Conservation (phyloP, 2,113 vertebrate genomes). For the Otolemur garnettii region DNA sequence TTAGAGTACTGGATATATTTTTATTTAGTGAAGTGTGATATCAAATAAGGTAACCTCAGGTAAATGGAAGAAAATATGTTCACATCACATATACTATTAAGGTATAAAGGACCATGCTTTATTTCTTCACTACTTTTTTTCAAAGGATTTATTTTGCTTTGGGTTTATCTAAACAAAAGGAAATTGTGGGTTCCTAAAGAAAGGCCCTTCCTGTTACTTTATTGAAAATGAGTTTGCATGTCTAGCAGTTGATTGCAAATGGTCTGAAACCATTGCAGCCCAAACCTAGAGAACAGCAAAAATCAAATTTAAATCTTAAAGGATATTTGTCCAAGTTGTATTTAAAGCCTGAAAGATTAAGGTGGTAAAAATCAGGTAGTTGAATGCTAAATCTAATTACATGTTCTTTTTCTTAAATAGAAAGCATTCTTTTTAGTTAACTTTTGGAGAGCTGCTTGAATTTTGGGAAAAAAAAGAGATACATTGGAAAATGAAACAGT, state of each 20-base stretch:
- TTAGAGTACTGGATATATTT: slow-evolving; percentile 19
- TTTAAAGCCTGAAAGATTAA: slow-evolving; percentile 47
- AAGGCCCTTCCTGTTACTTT: background rate
- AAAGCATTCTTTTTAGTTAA: slow-evolving; percentile 43
- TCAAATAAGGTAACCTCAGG: background rate
- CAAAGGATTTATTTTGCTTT: slow-evolving; percentile 52
- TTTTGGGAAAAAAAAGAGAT: background rate
- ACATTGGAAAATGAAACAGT: slow-evolving; percentile 11
- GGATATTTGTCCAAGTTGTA: background rate
- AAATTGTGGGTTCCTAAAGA: slow-evolving; percentile 4
- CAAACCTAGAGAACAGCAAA: slow-evolving; percentile 56
- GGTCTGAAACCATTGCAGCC: slow-evolving; percentile 49
- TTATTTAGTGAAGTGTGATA: slow-evolving; percentile 34
- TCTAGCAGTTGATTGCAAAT: slow-evolving; percentile 38
- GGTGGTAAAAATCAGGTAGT: background rate
- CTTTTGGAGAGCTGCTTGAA: slow-evolving; percentile 63
- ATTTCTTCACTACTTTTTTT: slow-evolving; percentile 36
- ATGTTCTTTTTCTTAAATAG: slow-evolving; percentile 29
- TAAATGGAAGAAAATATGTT: slow-evolving; percentile 21
- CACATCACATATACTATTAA: background rate
- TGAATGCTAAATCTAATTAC: slow-evolving; percentile 53
- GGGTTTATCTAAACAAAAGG: slow-evolving; percentile 53
- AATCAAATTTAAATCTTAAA: slow-evolving; percentile 50
- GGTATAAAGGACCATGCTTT: background rate
- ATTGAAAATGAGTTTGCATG: slow-evolving; percentile 40